Percentiles rank a stretch among this genome's conserved stretches.
Conservation (phyloP, 30 jellyfish, hydroid and myxozoan genomes). For the Haliclystus octoradiatus region DNA sequence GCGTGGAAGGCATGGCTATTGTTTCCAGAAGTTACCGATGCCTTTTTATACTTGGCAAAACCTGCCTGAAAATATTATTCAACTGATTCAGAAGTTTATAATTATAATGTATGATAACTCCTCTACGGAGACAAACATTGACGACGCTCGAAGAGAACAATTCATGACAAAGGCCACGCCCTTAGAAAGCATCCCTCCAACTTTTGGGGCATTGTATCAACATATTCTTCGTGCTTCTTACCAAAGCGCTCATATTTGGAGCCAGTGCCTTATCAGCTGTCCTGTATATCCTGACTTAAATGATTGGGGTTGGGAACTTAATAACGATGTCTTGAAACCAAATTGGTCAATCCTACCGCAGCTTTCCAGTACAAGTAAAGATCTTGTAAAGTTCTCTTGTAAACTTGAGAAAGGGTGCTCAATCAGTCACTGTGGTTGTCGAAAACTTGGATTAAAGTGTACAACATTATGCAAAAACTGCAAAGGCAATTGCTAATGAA, state of each 20-base stretch:
- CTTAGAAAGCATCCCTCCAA: constrained; percentile 46
- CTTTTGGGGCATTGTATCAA: constrained; percentile 30
- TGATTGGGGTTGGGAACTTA: constrained; percentile 27
- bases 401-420: constrained; percentile 16
- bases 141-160: constrained; percentile 27
- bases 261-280: constrained; percentile 6
- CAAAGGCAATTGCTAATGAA: constrained; percentile 25
- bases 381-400: constrained; percentile 19
- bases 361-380: constrained; percentile 17
- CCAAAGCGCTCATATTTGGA: constrained; percentile 36
- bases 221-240: constrained; percentile 18
- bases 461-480: constrained; percentile 18
- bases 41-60: constrained; percentile 21
- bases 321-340: constrained; percentile 3
- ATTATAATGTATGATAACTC: constrained; percentile 29
- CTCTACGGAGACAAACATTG: constrained; percentile 14
- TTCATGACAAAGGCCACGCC: constrained; percentile 16
- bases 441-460: constrained; percentile 11
- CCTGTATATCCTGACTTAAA: neutral
- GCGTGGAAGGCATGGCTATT: constrained; percentile 40
- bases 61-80: neutral
- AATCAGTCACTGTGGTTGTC: constrained; percentile 17
- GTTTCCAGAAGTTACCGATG: constrained; percentile 27
- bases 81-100: constrained; percentile 14
- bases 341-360: constrained; percentile 16